Evolutionary conservation across 1,140 invertebrate genomes (phyloP).

Genomic region (Artemia franciscana): DNA sequence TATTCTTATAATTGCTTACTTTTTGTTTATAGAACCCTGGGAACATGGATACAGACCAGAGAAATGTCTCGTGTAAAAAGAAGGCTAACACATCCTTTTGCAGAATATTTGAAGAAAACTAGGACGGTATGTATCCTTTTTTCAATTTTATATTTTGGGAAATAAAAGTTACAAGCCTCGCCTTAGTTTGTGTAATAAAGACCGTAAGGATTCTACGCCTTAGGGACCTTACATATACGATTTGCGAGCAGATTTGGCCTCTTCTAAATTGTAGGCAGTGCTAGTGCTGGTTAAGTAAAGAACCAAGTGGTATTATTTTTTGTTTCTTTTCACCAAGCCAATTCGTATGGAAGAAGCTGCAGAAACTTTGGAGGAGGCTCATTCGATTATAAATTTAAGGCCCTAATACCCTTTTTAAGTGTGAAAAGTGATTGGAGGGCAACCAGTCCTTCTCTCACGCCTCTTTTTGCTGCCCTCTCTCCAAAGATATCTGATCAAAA

Average conservation of each 20-base stretch:
- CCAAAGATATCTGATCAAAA: too few species aligned
- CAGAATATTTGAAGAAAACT: slow-evolving; percentile 6
- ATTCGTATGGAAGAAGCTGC: too few species aligned
- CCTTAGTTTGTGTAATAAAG: neutral
- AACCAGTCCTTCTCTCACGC: too few species aligned
- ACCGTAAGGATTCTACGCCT: neutral
- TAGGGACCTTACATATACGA: neutral
- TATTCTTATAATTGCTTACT: too few species aligned
- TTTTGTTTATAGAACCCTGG: neutral
- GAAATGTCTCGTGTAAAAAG: slow-evolving; percentile 10
- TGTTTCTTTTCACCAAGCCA: too few species aligned
- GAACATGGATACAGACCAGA: neutral
- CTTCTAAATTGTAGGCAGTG: neutral
- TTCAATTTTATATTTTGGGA: neutral
- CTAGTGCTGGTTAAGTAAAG: neutral
- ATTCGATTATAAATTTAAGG: too few species aligned
- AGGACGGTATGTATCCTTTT: neutral
- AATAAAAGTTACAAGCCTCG: neutral
- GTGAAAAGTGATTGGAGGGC: too few species aligned
- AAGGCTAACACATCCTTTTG: slow-evolving; percentile 6
- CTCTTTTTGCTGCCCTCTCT: too few species aligned
- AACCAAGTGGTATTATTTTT: too few species aligned
- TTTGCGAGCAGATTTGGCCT: neutral
- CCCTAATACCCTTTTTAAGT: too few species aligned
- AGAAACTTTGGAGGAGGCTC: too few species aligned